These are phyloP conservation scores for Rhopalosiphum maidis DNA, from an alignment of 1,140 invertebrate species.

Conservation along the genomic window DNA sequence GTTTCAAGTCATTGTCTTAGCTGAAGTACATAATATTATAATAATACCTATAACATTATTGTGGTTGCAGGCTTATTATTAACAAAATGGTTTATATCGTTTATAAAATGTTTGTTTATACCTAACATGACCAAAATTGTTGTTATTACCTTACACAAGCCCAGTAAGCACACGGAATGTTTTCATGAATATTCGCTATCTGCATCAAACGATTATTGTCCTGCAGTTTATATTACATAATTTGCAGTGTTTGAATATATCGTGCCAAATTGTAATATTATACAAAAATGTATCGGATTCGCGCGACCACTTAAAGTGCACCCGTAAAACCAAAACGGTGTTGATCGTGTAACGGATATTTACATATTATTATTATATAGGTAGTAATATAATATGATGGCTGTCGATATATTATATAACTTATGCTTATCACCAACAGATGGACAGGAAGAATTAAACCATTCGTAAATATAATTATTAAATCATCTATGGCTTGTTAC, in stretches of 20 bases:
- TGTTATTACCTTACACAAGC: background rate
- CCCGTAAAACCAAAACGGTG: background rate
- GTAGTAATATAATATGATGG: background rate
- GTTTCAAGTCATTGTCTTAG: background rate
- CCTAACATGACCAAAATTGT: background rate
- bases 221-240: background rate
- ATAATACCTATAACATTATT: too few relatives aligned
- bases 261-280: background rate
- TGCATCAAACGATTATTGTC: background rate
- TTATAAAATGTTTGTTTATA: background rate
- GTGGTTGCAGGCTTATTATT: background rate
- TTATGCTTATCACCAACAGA: background rate
- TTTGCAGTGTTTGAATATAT: slow-evolving; percentile 14
- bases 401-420: slow-evolving; percentile 2
- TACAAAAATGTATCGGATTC: background rate
- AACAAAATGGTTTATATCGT: background rate
- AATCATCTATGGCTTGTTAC: background rate
- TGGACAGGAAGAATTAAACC: background rate
- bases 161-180: background rate
- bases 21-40: background rate
- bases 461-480: background rate
- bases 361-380: background rate
- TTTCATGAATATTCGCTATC: background rate
- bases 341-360: slow-evolving; percentile 20
- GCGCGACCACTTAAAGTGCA: background rate